Evolutionary conservation across 2,888 invertebrate genomes (phyloP), one percentile per base, ranked within the genome.

Genomic region (Ganaspis brasiliensis): DNA sequence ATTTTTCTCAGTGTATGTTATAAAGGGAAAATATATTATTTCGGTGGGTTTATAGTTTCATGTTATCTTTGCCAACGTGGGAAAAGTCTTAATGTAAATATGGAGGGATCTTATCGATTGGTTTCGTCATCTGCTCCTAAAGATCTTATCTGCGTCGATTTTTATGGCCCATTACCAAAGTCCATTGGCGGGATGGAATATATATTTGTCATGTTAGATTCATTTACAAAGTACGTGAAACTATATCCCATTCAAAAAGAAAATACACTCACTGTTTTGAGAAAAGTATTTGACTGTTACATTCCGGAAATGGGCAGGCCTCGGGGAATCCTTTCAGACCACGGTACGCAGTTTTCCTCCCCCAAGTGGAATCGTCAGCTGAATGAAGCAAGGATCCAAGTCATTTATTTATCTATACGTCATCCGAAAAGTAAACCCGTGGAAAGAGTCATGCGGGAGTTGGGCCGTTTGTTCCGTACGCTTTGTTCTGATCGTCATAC

Each of bases 51-150:
- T 9, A 2, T 24, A 2, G 12, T 12, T 8, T 24, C 56, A 10
- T 56, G 56, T 21, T 19, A 56, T 10, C 9, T 24, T 24, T 56
- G 21, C 1, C 12, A 56, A 56, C 19, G 14, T 21, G 14, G 21
- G 0, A 57, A 72, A 31, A 26, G n/a, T 21, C 5, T 35, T 1
- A 72, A 72, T 31, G 5, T 35, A 8, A 31, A 24, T 3, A 72
- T 72, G 72, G 16, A 72, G n/a, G 72, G 72, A 0, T n/a, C n/a
- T n/a, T 72, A 72, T 35, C 2, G 26, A 2, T 14, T 72, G 57
- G 57, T 72, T 1, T 31, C 26, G n/a, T 26, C 72, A 8, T 6
- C 21, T 10, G 16, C 26, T 8, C 63, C 74, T 0, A 45, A 45
- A 14, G 74, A 63, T 10, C 24, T 74, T 0, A n/a, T 74, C 8